These are phyloP conservation scores for Taxidea taxus DNA, from an alignment of 2,113 vertebrate species.

Conservation along the genomic window DNA sequence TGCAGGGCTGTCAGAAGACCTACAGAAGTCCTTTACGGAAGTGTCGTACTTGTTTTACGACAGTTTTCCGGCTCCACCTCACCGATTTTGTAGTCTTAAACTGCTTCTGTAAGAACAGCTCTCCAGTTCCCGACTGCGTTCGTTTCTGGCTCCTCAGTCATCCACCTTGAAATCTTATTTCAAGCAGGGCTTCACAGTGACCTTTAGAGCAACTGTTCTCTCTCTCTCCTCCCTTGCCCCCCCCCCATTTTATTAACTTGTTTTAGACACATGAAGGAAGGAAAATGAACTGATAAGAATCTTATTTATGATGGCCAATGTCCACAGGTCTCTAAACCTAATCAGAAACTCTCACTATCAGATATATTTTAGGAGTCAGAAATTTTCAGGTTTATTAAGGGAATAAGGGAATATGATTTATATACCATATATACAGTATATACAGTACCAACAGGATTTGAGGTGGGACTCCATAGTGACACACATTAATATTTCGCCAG, in stretches of 20 bases:
- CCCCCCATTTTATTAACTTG: neutral
- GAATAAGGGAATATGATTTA: neutral
- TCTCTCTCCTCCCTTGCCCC: neutral
- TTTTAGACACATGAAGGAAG: neutral
- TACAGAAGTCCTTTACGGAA: neutral
- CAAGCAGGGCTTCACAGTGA: neutral
- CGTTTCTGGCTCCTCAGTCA: neutral
- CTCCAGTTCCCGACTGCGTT: neutral
- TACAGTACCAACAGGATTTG: neutral
- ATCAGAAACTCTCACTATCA: neutral
- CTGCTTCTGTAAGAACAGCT: neutral
- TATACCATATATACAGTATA: neutral
- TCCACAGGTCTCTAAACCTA: neutral
- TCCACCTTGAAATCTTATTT: neutral
- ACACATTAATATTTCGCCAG: neutral
- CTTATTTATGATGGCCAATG: neutral
- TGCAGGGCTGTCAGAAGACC: neutral
- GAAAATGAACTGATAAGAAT: neutral
- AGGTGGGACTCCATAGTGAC: neutral
- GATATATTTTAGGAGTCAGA: neutral
- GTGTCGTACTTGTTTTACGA: neutral
- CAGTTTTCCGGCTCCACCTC: neutral
- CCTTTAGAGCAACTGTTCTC: neutral
- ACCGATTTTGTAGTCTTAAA: neutral
- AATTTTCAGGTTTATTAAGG: slow-evolving; percentile 23